Base-by-base conservation (phyloP, 2,113 vertebrate genomes). In the Hepsetus odoe region DNA sequence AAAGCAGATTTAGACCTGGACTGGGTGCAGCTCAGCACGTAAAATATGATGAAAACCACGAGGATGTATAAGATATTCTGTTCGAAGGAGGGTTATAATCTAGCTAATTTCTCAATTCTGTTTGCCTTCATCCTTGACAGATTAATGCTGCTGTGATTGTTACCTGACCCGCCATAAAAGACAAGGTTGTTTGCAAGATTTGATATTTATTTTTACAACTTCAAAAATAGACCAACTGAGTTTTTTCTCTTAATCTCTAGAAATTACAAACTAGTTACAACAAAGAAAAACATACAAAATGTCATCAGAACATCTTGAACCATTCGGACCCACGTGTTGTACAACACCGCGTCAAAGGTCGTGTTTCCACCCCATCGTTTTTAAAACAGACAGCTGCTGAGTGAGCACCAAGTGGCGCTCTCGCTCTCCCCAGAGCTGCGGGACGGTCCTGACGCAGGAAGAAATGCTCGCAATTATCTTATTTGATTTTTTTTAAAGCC, bases 231-330 rank as follows among this genome's bases (percentile, higher is more conserved):
- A 64, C 5, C 13, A 61, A 53, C 4, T 1, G 4, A 4, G 1
- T 2, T 38, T 10, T 24, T 22, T 55, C 24, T 65, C 20, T 62
- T 12, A 18, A n/a, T 62, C 59, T 65, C 18, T 33, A 33, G 24
- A 38, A 65, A 65, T 62, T 62, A 62, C 61, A 65, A n/a, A 26
- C 16, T 28, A 6, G 33, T 49, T 16, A 62, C n/a, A 62, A 61
- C 32, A 76, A 22, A 38, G 35, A 65, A 35, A 65, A 35, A 12
- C 2, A 30, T 14, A 35, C 1, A 38, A 38, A 20, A 22, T n/a
- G 11, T 10, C 24, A 38, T 20, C 18, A 65, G 35, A 38, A 20
- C 30, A n/a, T 33, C 35, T 64, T 10, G 7, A 65, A 38, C 18
- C 18, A n/a, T 65, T 38, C 38, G 61, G 61, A 65, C 61, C 33